Percentiles rank a stretch among this genome's conserved stretches.
Conservation (phyloP, 2,888 invertebrate genomes). For the Lissocephala sabroskyi region DNA sequence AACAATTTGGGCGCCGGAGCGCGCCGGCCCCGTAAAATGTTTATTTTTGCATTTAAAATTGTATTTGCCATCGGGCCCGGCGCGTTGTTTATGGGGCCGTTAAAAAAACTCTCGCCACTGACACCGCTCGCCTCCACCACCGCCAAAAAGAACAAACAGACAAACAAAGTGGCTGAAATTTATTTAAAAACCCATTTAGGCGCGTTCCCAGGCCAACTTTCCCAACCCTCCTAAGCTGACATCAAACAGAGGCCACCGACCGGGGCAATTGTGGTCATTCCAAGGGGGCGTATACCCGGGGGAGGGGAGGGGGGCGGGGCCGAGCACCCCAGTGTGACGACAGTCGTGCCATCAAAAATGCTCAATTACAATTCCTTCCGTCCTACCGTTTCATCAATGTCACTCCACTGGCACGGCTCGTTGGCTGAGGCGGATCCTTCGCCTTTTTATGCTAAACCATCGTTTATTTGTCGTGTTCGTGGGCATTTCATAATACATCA, state of each 20-base stretch:
- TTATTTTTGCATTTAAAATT: conserved; percentile 62
- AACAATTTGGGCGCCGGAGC: conserved; percentile 25
- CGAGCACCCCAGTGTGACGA: not conserved
- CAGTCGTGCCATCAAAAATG: conserved; percentile 24
- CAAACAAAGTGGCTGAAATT: conserved; percentile 49
- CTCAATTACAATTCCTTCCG: conserved; percentile 39
- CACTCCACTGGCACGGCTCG: no score
- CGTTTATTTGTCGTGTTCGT: not conserved
- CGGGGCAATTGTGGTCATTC: not conserved
- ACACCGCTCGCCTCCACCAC: conserved; percentile 11
- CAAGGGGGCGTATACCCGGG: no score
- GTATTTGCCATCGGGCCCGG: conserved; percentile 38
- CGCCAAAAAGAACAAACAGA: conserved; percentile 40
- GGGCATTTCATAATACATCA: no score
- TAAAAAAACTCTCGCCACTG: conserved; percentile 33
- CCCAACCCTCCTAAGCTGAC: no score
- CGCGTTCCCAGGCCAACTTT: conserved; percentile 14
- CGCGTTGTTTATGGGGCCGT: conserved; percentile 53
- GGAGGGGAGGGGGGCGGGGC: not conserved
- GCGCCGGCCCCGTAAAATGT: conserved; percentile 54
- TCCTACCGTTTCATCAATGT: conserved; percentile 38
- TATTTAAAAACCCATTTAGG: conserved; percentile 65
- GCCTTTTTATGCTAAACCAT: conserved; percentile 7
- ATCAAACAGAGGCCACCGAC: no score
- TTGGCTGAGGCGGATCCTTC: conserved; percentile 2